Percentiles rank a stretch among this genome's conserved stretches.
Evolutionary conservation across 2,797 vertebrate species (phyloP).

Genomic region (Centropyge bicolor): DNA sequence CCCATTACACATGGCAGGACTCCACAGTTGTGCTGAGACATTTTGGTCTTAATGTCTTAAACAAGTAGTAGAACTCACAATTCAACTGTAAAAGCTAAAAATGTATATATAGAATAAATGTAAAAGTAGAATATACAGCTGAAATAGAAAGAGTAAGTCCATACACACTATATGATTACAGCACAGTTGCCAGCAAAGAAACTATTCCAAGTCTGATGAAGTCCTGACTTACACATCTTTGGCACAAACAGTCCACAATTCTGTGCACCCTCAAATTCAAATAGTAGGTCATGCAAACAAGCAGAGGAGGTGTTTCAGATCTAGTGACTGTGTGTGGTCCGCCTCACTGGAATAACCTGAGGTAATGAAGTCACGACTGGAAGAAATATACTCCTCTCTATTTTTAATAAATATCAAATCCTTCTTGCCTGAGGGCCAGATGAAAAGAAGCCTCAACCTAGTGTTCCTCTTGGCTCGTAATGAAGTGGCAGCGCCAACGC

Average conservation of each 20-base stretch:
- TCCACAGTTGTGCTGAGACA: constrained; percentile 48
- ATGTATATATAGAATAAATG: constrained; percentile 36
- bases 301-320: constrained; percentile 68
- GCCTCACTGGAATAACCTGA: constrained; percentile 72
- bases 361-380: constrained; percentile 82
- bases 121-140: constrained; percentile 21
- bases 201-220: constrained; percentile 67
- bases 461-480: constrained; percentile 77
- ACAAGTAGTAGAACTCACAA: constrained; percentile 36
- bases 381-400: constrained; percentile 82
- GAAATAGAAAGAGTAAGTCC: constrained; percentile 30
- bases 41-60: constrained; percentile 49
- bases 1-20: constrained; percentile 48
- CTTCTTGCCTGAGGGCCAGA: constrained; percentile 74
- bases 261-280: constrained; percentile 71
- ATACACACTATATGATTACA: constrained; percentile 33
- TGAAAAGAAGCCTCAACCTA: constrained; percentile 73
- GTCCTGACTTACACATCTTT: constrained; percentile 75
- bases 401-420: constrained; percentile 88
- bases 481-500: constrained; percentile 69
- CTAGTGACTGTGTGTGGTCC: constrained; percentile 84
- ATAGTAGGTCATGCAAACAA: constrained; percentile 75
- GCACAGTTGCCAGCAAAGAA: constrained; percentile 45
- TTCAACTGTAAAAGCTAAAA: constrained; percentile 20
- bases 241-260: constrained; percentile 63